These are phyloP conservation scores for Parauchenoglanis punctatus DNA, from an alignment of 2,797 vertebrate genomes.

Conservation along the genomic window DNA sequence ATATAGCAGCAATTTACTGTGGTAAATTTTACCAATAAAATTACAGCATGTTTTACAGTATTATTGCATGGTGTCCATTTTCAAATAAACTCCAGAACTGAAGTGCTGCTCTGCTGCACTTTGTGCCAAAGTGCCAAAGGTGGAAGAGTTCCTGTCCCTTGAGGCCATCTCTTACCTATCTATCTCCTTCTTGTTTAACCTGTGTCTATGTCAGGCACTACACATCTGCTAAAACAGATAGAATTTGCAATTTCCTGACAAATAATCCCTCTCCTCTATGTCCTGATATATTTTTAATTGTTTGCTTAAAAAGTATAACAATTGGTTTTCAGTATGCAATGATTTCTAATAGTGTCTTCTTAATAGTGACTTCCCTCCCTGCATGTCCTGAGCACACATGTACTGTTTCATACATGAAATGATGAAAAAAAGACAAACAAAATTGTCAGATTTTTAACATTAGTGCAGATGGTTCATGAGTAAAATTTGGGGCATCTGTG, in stretches of 20 bases:
- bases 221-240: background rate
- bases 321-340: background rate
- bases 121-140: background rate
- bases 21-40: background rate
- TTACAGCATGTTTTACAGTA: background rate
- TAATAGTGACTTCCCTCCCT: background rate
- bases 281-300: background rate
- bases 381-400: background rate
- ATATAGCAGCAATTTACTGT: background rate
- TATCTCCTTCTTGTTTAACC: background rate
- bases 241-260: background rate
- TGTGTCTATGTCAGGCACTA: background rate
- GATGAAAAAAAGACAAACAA: background rate
- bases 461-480: background rate
- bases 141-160: background rate
- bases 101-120: background rate
- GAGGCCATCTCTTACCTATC: background rate
- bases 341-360: background rate
- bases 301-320: background rate
- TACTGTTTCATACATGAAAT: background rate
- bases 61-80: background rate
- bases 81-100: background rate
- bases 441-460: background rate
- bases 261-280: background rate
- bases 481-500: conserved; percentile 9